These are phyloP conservation scores for Myotis vivesi DNA, from an alignment of 2,797 vertebrate species.

Conservation along the genomic window DNA sequence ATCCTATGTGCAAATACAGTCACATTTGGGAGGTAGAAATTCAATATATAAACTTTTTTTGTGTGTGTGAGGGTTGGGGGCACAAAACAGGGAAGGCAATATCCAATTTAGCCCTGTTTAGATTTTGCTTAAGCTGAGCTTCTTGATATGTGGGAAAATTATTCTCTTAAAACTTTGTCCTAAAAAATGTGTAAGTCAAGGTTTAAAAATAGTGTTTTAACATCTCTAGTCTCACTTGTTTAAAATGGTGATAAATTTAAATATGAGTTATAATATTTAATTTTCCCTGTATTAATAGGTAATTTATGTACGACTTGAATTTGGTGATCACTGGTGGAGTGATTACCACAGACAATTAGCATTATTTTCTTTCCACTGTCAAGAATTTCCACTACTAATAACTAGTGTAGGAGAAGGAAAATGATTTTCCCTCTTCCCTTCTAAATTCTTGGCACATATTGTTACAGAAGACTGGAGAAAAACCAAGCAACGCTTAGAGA, in stretches of 20 bases:
- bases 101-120: background rate
- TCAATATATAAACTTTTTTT: background rate
- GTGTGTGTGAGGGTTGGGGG: rapidly evolving
- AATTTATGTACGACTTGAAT: background rate
- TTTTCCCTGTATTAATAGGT: background rate
- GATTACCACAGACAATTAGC: background rate
- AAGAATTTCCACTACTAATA: background rate
- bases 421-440: background rate
- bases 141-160: background rate
- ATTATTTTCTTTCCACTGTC: background rate
- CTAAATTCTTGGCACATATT: background rate
- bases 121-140: background rate
- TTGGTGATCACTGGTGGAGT: background rate
- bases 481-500: no score
- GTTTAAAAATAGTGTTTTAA: background rate
- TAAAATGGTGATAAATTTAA: background rate
- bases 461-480: no score
- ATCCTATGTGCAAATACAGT: background rate
- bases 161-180: background rate
- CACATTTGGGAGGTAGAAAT: background rate
- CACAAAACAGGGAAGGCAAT: background rate
- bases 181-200: background rate
- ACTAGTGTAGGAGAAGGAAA: background rate
- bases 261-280: background rate
- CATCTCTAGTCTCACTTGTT: background rate